Conservation (phyloP, 2,888 invertebrate species). For the Cryptocheilus praepositus region DNA sequence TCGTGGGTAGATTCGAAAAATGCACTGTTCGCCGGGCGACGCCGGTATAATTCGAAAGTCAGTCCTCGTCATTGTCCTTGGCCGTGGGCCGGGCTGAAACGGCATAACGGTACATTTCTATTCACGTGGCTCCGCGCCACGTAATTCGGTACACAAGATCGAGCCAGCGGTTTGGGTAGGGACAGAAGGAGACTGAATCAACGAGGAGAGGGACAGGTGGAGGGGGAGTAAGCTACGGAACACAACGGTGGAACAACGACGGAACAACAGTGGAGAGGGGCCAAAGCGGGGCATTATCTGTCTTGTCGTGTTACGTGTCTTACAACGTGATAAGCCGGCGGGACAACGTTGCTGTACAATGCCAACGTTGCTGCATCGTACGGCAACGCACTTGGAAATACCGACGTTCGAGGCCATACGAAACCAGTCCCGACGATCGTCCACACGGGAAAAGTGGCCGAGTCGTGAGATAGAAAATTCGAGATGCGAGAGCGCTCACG, state of each 20-base stretch:
- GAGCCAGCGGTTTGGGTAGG: slow-evolving; percentile 24
- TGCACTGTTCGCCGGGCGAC: not conserved
- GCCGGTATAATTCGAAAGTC: slow-evolving; percentile 44
- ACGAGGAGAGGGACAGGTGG: slow-evolving; percentile 10
- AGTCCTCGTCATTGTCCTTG: slow-evolving; percentile 43
- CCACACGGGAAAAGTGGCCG: slow-evolving; percentile 26
- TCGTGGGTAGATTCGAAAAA: too few relatives aligned
- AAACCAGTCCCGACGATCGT: slow-evolving; percentile 34
- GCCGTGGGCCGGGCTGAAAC: slow-evolving; percentile 38
- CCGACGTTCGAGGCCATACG: slow-evolving; percentile 25
- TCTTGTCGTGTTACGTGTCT: slow-evolving; percentile 67
- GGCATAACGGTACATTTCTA: slow-evolving; percentile 49
- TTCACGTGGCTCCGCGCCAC: slow-evolving; percentile 47
- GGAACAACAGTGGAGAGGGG: not conserved
- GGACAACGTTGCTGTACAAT: slow-evolving; percentile 46
- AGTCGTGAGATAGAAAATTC: too few relatives aligned
- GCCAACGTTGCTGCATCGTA: slow-evolving; percentile 7
- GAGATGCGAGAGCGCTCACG: slow-evolving; percentile 25
- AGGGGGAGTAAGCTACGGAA: slow-evolving; percentile 7
- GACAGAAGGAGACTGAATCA: slow-evolving; percentile 7
- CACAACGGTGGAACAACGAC: slow-evolving; percentile 30
- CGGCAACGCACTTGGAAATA: slow-evolving; percentile 2
- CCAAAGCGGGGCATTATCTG: slow-evolving; percentile 52
- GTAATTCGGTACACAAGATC: slow-evolving; percentile 62
- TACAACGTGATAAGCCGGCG: slow-evolving; percentile 67